phyloP scores from a whole-genome alignment of 2,113 vertebrate genomes.

The Barbus barbus region DNA sequence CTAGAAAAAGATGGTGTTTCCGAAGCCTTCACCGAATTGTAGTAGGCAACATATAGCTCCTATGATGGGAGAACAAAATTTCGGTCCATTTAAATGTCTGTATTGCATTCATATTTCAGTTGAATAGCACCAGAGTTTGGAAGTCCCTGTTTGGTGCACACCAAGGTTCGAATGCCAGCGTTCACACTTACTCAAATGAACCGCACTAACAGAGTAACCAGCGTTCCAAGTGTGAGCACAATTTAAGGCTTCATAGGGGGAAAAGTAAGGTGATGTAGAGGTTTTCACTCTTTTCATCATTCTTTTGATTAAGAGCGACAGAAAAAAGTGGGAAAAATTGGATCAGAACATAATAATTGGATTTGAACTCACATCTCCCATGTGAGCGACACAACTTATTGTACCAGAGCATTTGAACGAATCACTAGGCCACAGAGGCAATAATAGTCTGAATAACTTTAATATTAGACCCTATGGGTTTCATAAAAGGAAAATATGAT shows the following conservation, averaged over 20 bases:
- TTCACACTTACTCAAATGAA: no score
- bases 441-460: neutral
- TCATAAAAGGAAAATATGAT: neutral
- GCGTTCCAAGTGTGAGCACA: no score
- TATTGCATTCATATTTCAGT: no score
- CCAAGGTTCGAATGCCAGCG: no score
- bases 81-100: no score
- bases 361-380: neutral
- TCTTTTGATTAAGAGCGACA: neutral
- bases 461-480: neutral
- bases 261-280: neutral
- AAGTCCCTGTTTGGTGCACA: no score
- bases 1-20: no score
- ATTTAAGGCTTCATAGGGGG: neutral
- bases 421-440: neutral
- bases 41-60: no score
- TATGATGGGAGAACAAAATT: no score
- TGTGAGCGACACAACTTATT: neutral
- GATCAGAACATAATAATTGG: neutral
- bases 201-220: no score
- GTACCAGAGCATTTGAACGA: neutral
- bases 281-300: neutral
- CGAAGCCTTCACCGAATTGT: no score
- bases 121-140: no score
- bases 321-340: neutral